Conservation (phyloP, 1,140 invertebrate genomes). For the Pinna nobilis region DNA sequence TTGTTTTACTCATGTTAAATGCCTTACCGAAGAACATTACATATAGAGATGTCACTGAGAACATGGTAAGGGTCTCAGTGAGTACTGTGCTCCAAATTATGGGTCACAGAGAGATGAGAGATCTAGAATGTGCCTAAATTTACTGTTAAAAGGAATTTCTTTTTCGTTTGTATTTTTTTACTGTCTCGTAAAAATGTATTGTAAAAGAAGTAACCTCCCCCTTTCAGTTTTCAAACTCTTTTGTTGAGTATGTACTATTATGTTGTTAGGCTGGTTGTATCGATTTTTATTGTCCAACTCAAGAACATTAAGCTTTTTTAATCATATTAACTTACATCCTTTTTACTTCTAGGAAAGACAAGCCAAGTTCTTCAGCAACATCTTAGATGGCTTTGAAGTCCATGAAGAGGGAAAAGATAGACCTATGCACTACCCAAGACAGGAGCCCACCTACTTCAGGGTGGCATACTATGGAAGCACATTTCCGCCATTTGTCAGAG, state of each 20-base stretch:
- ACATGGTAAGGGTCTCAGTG: too few species aligned
- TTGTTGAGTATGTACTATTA: not conserved
- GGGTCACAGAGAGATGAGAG: too few species aligned
- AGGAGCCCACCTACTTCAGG: conserved; percentile 82
- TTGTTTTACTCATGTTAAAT: not conserved
- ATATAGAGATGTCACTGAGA: too few species aligned
- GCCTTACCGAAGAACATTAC: not conserved
- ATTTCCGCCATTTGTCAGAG: conserved; percentile 80
- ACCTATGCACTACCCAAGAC: conserved; percentile 78
- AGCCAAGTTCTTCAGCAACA: conserved; percentile 93
- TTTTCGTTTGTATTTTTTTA: too few species aligned
- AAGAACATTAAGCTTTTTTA: not conserved
- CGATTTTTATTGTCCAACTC: not conserved
- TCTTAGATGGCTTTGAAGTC: conserved; percentile 80
- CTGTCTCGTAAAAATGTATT: too few species aligned
- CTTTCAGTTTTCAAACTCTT: conserved; percentile 3
- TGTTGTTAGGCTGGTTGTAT: not conserved
- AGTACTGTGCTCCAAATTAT: too few species aligned
- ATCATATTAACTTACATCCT: not conserved
- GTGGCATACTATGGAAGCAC: conserved; percentile 69
- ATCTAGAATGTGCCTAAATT: not conserved
- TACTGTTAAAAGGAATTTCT: not conserved
- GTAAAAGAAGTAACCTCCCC: too few species aligned
- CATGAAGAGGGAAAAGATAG: conserved; percentile 67
- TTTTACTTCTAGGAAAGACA: conserved; percentile 79